A percentile compares a stretch with the other conserved stretches of the same genome.
Conservation (phyloP, 2,888 invertebrate genomes). For the Diaphora mendica region DNA sequence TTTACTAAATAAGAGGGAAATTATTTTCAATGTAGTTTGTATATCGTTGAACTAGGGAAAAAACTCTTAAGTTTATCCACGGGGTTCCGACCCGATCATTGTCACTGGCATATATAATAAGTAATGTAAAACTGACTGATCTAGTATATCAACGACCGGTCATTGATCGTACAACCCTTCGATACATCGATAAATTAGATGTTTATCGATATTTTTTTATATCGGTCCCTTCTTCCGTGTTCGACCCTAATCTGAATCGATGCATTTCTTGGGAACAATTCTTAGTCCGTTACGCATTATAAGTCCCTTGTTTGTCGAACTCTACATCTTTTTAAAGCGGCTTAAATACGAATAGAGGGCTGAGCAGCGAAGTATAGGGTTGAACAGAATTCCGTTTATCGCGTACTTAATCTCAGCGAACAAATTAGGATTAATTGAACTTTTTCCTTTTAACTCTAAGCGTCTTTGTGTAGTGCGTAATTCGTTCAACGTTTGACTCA, state of each 20-base stretch:
- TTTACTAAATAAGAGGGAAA: constrained; percentile 82
- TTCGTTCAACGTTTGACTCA: constrained; percentile 74
- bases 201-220: constrained; percentile 58
- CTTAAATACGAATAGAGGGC: constrained; percentile 78
- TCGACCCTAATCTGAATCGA: constrained; percentile 64
- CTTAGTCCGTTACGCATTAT: constrained; percentile 80
- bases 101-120: constrained; percentile 70
- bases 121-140: constrained; percentile 65
- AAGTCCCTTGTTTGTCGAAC: constrained; percentile 82
- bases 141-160: constrained; percentile 60
- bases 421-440: constrained; percentile 86
- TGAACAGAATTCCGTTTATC: constrained; percentile 80
- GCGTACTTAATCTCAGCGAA: constrained; percentile 80
- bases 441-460: constrained; percentile 79
- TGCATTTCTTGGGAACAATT: constrained; percentile 72
- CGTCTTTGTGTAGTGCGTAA: constrained; percentile 79
- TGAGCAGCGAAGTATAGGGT: constrained; percentile 81
- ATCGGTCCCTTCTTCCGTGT: constrained; percentile 45
- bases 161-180: constrained; percentile 49
- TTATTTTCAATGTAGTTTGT: constrained; percentile 80
- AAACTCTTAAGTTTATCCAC: constrained; percentile 64
- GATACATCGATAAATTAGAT: constrained; percentile 40
- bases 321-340: constrained; percentile 81
- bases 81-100: constrained; percentile 63
- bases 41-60: constrained; percentile 63